Evolutionary conservation across 2,888 invertebrate genomes (phyloP).

Genomic region (Zygothrica quintamaculata): DNA sequence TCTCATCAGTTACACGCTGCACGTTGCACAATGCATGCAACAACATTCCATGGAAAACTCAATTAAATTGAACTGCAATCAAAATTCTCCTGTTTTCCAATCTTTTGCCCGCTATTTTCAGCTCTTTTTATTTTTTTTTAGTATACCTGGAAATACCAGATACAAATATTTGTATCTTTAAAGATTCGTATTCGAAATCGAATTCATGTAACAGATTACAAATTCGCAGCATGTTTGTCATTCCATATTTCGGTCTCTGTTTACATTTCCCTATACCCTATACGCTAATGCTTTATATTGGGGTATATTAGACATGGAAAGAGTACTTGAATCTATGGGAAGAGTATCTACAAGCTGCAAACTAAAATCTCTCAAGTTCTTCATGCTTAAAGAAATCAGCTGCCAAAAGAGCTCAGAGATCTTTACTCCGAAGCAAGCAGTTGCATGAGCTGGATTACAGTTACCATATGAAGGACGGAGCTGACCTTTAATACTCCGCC

Average conservation of each 20-base stretch:
- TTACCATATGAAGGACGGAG: no score
- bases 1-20: constrained; percentile 4
- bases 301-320: no score
- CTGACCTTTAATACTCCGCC: no score
- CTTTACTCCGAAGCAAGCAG: no score
- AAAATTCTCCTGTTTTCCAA: constrained; percentile 56
- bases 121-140: no score
- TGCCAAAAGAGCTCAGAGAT: no score
- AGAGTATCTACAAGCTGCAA: no score
- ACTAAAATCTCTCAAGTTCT: no score
- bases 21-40: constrained; percentile 14
- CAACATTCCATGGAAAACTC: constrained; percentile 64
- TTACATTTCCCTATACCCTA: constrained; percentile 22
- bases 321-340: no score
- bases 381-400: no score
- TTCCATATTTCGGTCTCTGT: constrained; percentile 57
- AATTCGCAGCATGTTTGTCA: constrained; percentile 79
- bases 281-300: neutral
- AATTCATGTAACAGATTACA: constrained; percentile 74
- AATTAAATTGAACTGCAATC: constrained; percentile 74
- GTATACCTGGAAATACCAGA: constrained; percentile 27
- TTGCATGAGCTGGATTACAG: no score
- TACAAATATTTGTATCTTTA: constrained; percentile 49
- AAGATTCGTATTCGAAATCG: constrained; percentile 57
- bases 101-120: constrained; percentile 23